Evolutionary conservation across 2,797 vertebrate genomes (phyloP).

Genomic region (Tokudaia tokunoshimensis): DNA sequence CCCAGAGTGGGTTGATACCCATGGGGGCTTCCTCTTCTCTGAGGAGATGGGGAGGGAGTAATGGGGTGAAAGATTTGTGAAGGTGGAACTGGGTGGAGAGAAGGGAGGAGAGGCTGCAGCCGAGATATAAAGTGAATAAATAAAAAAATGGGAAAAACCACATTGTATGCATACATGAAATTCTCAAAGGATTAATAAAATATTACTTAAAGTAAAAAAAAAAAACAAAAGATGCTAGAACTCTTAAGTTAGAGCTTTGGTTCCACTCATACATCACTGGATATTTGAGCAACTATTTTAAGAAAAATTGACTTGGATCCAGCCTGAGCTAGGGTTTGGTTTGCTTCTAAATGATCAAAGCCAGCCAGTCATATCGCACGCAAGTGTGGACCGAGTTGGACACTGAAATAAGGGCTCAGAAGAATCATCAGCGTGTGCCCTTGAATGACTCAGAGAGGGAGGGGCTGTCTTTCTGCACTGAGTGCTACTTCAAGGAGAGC

Average conservation of each 20-base stretch:
- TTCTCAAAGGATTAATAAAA: not conserved
- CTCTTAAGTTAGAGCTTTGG: not conserved
- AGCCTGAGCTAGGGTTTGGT: not conserved
- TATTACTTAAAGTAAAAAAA: not conserved
- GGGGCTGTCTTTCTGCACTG: not conserved
- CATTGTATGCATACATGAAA: not conserved
- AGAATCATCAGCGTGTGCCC: rapidly evolving
- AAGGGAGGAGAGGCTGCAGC: not conserved
- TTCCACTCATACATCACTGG: not conserved
- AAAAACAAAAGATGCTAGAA: not conserved
- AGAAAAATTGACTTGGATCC: not conserved
- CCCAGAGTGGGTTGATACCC: not conserved
- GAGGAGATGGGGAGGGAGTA: not conserved
- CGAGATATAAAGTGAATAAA: not conserved
- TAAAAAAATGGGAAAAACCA: not conserved
- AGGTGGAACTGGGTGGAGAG: not conserved
- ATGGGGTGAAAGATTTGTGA: not conserved
- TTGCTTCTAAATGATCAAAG: not conserved
- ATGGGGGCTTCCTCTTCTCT: not conserved
- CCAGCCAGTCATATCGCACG: not conserved
- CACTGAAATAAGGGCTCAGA: not conserved
- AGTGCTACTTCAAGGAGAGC: not conserved
- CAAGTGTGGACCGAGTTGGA: not conserved
- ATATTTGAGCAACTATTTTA: constrained; percentile 40
- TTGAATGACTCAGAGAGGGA: not conserved